phyloP scores from a whole-genome alignment of 2,888 invertebrate genomes.

The Ashinkailepas kermadecensis region DNA sequence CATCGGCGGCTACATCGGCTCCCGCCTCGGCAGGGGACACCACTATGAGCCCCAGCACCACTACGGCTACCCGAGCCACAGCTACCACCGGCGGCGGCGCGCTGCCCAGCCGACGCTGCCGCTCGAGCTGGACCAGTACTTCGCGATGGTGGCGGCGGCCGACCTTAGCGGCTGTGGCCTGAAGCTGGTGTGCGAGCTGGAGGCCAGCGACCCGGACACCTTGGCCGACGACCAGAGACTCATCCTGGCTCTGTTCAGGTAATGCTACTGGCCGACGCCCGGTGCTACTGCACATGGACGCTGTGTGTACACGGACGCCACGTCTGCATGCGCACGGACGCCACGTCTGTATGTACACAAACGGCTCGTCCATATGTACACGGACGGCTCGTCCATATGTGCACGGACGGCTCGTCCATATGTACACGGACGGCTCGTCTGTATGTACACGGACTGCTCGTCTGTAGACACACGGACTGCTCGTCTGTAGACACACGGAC shows the following conservation, averaged over 20 bases:
- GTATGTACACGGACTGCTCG: too few species aligned
- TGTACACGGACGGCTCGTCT: too few species aligned
- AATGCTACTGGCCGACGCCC: not conserved
- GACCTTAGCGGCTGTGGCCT: conserved; percentile 33
- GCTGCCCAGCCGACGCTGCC: not conserved
- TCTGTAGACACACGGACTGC: too few species aligned
- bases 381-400: too few species aligned
- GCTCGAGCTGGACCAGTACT: conserved; percentile 32
- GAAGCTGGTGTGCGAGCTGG: conserved; percentile 34
- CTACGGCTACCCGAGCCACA: not conserved
- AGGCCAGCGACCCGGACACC: conserved; percentile 29
- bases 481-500: too few species aligned
- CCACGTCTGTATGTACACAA: too few species aligned
- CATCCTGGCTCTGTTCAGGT: conserved; percentile 34
- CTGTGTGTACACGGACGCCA: too few species aligned
- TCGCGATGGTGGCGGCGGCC: conserved; percentile 34
- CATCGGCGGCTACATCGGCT: conserved; percentile 8
- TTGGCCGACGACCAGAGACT: conserved; percentile 32
- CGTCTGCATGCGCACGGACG: too few species aligned
- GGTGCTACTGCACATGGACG: too few species aligned
- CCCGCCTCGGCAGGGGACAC: not conserved
- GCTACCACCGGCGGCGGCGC: not conserved
- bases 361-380: too few species aligned
- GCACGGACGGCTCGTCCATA: too few species aligned
- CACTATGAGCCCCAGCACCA: not conserved